A percentile compares a stretch with the other conserved stretches of the same genome.
Conservation (phyloP, 2,113 vertebrate species). For the Campylomormyrus tamandua region DNA sequence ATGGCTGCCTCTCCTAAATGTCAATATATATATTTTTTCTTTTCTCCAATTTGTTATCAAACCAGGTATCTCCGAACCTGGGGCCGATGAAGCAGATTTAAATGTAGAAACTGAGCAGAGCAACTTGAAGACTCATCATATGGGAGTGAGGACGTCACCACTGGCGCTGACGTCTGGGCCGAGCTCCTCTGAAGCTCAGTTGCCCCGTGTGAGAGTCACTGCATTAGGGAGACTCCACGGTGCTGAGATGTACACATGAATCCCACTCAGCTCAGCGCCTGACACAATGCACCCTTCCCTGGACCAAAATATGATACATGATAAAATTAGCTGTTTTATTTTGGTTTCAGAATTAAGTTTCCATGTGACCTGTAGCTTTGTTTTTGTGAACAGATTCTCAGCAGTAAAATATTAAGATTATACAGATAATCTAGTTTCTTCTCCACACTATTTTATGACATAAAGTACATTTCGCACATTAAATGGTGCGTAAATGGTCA, state of each 20-base stretch:
- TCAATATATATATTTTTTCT: neutral
- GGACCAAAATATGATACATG: neutral
- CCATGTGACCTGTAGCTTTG: neutral
- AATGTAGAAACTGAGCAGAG: neutral
- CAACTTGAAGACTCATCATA: neutral
- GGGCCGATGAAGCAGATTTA: slow-evolving; percentile 67
- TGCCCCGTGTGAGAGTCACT: neutral
- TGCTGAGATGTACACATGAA: neutral
- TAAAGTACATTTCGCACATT: neutral
- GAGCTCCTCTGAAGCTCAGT: neutral
- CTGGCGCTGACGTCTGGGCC: neutral
- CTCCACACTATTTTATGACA: neutral
- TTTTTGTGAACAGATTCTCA: neutral
- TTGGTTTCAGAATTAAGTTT: neutral
- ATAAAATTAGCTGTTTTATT: neutral
- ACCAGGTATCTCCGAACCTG: slow-evolving; percentile 69
- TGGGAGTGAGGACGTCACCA: neutral
- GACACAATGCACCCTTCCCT: neutral
- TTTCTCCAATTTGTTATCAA: slow-evolving; percentile 16
- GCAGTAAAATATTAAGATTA: neutral
- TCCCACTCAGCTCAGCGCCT: neutral
- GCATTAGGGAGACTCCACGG: neutral
- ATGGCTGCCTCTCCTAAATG: neutral
- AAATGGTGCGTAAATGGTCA: neutral
- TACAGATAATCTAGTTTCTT: neutral